Conservation (phyloP, 2,888 invertebrate genomes). For the Drosophila monieri region DNA sequence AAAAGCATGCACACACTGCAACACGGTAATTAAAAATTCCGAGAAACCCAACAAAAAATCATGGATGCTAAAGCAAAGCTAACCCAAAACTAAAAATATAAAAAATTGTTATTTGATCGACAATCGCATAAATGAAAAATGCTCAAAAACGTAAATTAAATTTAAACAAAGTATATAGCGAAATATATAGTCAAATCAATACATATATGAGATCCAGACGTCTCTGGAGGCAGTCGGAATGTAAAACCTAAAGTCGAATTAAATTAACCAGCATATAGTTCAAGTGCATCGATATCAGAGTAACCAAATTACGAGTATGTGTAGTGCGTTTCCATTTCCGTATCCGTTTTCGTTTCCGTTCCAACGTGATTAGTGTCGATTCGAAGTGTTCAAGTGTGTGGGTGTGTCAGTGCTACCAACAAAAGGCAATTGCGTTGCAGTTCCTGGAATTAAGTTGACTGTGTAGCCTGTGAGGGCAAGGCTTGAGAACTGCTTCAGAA, state of each 20-base stretch:
- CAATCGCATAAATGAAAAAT: slow-evolving; percentile 70
- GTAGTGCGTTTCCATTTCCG: slow-evolving; percentile 28
- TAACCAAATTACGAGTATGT: slow-evolving; percentile 37
- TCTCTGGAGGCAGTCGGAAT: slow-evolving; percentile 49
- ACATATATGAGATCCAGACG: slow-evolving; percentile 29
- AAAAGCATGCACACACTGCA: slow-evolving; percentile 21
- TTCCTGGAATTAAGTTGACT: slow-evolving; percentile 85
- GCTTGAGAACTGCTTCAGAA: slow-evolving; percentile 81
- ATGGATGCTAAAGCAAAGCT: slow-evolving; percentile 34
- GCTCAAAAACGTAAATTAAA: slow-evolving; percentile 56
- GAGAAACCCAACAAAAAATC: slow-evolving; percentile 22
- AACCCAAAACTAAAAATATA: slow-evolving; percentile 13
- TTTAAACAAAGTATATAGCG: slow-evolving; percentile 37
- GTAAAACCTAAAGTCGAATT: slow-evolving; percentile 60
- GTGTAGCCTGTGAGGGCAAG: slow-evolving; percentile 82
- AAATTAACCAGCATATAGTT: slow-evolving; percentile 47
- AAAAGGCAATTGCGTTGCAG: slow-evolving; percentile 77
- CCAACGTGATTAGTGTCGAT: slow-evolving; percentile 26
- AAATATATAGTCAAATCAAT: slow-evolving; percentile 53
- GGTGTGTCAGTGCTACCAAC: slow-evolving; percentile 15
- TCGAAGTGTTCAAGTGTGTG: slow-evolving; percentile 9
- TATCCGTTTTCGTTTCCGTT: slow-evolving; percentile 8
- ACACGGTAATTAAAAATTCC: slow-evolving; percentile 56
- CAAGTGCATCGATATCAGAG: slow-evolving; percentile 59
- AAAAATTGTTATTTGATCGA: slow-evolving; percentile 57